Evolutionary conservation across 1,140 invertebrate genomes (phyloP).

Genomic region (Pachypsylla venusta): DNA sequence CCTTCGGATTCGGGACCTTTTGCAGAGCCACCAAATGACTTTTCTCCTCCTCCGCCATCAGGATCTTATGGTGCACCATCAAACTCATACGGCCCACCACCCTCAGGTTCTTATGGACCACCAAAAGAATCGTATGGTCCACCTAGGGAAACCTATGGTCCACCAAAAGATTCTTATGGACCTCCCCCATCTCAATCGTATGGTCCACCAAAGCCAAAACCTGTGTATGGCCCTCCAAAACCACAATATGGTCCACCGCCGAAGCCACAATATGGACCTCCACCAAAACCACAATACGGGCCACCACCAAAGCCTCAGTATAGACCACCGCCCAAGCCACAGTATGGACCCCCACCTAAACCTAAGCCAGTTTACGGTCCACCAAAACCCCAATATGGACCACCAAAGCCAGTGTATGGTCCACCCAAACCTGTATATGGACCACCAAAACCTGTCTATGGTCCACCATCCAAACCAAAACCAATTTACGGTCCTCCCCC

Average conservation of each 20-base stretch:
- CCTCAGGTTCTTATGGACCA: slow-evolving; percentile 22
- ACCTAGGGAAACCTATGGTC: slow-evolving; percentile 25
- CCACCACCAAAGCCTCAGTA: slow-evolving; percentile 30
- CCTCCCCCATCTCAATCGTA: slow-evolving; percentile 31
- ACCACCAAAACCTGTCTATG: slow-evolving; percentile 30
- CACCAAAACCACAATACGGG: slow-evolving; percentile 30
- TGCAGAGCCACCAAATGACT: slow-evolving; percentile 30
- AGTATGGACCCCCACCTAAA: slow-evolving; percentile 31
- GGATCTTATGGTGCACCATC: slow-evolving; percentile 26
- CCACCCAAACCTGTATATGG: slow-evolving; percentile 26
- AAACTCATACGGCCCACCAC: slow-evolving; percentile 29
- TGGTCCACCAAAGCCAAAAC: slow-evolving; percentile 29
- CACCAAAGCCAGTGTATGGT: slow-evolving; percentile 27
- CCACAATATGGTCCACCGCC: slow-evolving; percentile 30
- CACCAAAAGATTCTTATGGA: slow-evolving; percentile 32
- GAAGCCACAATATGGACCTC: slow-evolving; percentile 26
- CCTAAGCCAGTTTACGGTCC: slow-evolving; percentile 25
- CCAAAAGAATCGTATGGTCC: slow-evolving; percentile 22
- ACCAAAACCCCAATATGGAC: slow-evolving; percentile 29
- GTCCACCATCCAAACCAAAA: slow-evolving; percentile 25
- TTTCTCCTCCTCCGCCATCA: slow-evolving; percentile 24
- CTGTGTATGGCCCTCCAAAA: slow-evolving; percentile 7
- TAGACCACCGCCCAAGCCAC: slow-evolving; percentile 28
- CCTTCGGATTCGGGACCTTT: slow-evolving; percentile 11
- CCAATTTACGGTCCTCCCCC: slow-evolving; percentile 29